Percentiles rank a stretch among this genome's conserved stretches.
These are phyloP conservation scores for Oncorhynchus clarkii DNA, from an alignment of 2,113 vertebrate species.

Conservation along the genomic window DNA sequence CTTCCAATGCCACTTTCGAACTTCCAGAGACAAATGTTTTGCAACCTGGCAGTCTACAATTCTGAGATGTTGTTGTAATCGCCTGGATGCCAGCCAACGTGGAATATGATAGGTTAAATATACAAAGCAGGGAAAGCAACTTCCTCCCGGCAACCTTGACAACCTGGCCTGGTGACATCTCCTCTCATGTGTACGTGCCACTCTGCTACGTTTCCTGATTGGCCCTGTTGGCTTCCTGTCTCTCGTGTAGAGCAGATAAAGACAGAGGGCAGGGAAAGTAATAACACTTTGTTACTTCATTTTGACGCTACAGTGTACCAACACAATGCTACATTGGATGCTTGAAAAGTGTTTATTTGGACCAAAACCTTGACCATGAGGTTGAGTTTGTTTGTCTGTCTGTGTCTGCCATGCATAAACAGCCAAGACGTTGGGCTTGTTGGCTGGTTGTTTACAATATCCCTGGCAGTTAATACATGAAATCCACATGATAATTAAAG, in stretches of 20 bases:
- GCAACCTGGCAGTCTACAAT: not conserved
- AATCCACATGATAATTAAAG: too few relatives aligned
- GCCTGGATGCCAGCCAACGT: slow-evolving; percentile 15
- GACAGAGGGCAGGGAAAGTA: not conserved
- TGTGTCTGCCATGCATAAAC: not conserved
- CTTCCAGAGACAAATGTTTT: not conserved
- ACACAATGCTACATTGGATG: not conserved
- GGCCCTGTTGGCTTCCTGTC: not conserved
- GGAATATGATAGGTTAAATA: too few relatives aligned
- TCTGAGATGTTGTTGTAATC: slow-evolving; percentile 19
- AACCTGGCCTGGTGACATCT: not conserved
- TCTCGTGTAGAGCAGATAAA: not conserved
- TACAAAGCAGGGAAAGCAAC: not conserved
- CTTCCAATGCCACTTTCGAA: slow-evolving; percentile 9
- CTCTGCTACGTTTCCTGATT: not conserved
- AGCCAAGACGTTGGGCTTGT: too few relatives aligned
- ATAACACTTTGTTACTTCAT: not conserved
- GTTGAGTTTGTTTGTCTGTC: too few relatives aligned
- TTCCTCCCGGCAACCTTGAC: slow-evolving; percentile 34
- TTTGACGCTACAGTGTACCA: not conserved
- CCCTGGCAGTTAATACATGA: too few relatives aligned
- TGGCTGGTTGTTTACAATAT: too few relatives aligned
- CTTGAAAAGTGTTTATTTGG: too few relatives aligned
- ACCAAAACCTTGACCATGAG: not conserved
- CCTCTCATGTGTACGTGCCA: not conserved